Evolutionary conservation across 2,888 invertebrate species (phyloP), one percentile per base, ranked within the genome.

Genomic region (Tryphoninae sp.): DNA sequence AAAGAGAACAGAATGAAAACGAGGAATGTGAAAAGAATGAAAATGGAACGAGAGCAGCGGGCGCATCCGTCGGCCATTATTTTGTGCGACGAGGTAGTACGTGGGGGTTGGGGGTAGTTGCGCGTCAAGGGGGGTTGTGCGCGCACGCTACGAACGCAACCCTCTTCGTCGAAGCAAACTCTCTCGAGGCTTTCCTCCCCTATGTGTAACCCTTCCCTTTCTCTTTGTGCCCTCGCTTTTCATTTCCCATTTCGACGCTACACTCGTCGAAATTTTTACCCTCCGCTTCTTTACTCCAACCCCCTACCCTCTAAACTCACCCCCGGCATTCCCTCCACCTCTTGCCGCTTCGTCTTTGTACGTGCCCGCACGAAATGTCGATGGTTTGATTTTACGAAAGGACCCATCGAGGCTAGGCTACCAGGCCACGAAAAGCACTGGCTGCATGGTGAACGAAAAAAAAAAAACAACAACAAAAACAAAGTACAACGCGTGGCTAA

Each of bases 11-110:
- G 19, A 58, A 16, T 7, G 45, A 71, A 69, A 76, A 59, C 62
- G 76, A 61, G 65, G 62, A 80, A 76, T 55, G 74, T 42, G 81
- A 72, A 83, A 71, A 77, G 59, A 81, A 80, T 75, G 86, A 89
- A 89, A 89, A 87, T 86, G 86, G 86, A 88, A 88, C 89, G 89
- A 89, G 85, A 83, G 86, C 83, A 51, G 53, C 82, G 33, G 6
- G 67, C 84, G 85, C 87, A 88, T 88, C 86, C 89, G 88, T 80
- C 84, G 83, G 83, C 86, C 85, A 88, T 89, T 89, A 89, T 89
- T 88, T 86, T 84, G 84, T 51, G 51, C 51, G 51, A 51, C 81
- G 75, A 81, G 85, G 87, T 83, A 86, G 83, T 81, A 85, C 85
- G 83, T 19, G 78, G 51, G 72, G 71, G 83, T 81, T 83, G 67